Evolutionary conservation across 2,888 invertebrate genomes (phyloP), one percentile per base, ranked within the genome.

Genomic region (Chesias legatella): DNA sequence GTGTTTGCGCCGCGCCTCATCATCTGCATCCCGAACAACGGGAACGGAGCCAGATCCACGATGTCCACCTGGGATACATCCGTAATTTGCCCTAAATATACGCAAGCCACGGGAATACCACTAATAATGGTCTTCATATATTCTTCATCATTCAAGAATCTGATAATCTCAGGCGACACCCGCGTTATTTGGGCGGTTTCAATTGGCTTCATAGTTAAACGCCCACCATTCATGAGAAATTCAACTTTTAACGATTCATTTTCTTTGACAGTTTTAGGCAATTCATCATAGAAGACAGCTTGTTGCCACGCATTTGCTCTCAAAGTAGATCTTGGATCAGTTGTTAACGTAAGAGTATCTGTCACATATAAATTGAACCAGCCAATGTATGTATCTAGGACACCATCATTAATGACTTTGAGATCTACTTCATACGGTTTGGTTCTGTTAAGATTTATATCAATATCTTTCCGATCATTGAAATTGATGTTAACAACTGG

Each of bases 281-380:
- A 61, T 33, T 81, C 74, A 43, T 91, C 76, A 72, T 90, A 92
- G 67, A 93, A 94, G 24, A 95, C 82, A 5, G 94, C 94, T 66
- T 94, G 94, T 64, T 95, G 94, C 95, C 95, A 95, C 58, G 94
- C 94, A 47, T 89, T 82, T 2, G 88, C 81, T 50, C 80, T 72
- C 1, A 72, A 59, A 4, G 73, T 69, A 17, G 79, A 74, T 39
- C 68, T 79, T 1, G 93, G 93, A 48, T 91, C 88, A 6, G 93
- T 92, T 33, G 91, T 91, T 24, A 95, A 77, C 0, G 74, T 80
- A 21, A 90, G 86, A 24, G 89, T 83, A 6, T 92, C 90, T 56
- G 92, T 90, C 31, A 95, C 79, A 63, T 92, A 79, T 42, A 95
- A 79, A 62, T 93, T 91, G 65, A 95, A 95, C 93, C 93, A 95